Base-by-base conservation (phyloP, 2,797 vertebrate genomes). In the Epinephelus malabaricus region DNA sequence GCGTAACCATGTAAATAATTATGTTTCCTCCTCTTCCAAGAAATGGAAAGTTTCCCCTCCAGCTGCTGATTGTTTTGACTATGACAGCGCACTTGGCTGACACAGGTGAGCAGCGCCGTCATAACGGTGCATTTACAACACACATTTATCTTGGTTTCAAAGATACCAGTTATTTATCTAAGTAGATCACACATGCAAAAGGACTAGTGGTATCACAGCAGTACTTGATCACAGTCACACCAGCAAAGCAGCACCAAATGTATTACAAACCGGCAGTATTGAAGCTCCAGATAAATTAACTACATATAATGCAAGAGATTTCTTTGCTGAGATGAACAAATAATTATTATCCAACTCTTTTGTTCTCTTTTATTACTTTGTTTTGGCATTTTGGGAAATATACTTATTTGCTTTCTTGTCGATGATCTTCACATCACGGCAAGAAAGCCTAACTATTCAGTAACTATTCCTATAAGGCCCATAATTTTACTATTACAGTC, bases 51-150 rank as follows among this genome's bases (percentile, higher is more conserved):
- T 0, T 47, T 38, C 13, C 6, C 45, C 10, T 54, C 2, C 0
- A 0, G 8, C 12, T 27, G 38, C 14, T 69, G 66, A 2, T 12
- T 27, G 25, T 74, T 59, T 30, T 68, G 13, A 6, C 0, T 0
- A 0, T 72, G 19, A 47, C 1, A 0, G 2, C 1, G 1, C 0
- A 0, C 15, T 1, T 7, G 14, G 6, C 12, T 21, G 15, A n/a
- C 45, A 47, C 19, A 73, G 86, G 91, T 92, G 53, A 84, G 87
- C 18, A 38, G 17, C 23, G 64, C 3, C 6, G 3, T 50, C 2
- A 7, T 12, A 17, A 47, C n/a, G 56, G 0, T 45, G 14, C n/a
- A 45, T 23, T 5, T 23, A 25, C n/a, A 27, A 13, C 21, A 61
- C 15, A 12, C 4, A 5, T 46, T 56, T 2, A 15, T 50, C 12